Conservation (phyloP, 2,113 vertebrate species). For the Fulmarus glacialis region DNA sequence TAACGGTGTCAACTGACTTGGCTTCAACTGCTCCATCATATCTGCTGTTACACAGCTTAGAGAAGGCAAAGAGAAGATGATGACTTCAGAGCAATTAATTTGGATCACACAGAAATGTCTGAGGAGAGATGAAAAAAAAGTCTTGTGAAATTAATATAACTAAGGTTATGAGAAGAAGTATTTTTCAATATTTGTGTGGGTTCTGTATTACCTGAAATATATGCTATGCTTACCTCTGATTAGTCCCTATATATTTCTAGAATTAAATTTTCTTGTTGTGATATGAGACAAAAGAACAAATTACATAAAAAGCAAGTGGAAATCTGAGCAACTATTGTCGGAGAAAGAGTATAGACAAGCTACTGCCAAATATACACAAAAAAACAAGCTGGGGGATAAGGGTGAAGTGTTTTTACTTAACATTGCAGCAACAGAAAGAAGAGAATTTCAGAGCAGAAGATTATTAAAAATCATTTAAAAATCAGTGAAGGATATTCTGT, state of each 20-base stretch:
- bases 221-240: not conserved
- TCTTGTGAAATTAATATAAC: not conserved
- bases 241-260: not conserved
- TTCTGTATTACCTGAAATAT: not conserved
- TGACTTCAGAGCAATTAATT: not conserved
- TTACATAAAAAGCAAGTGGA: not conserved
- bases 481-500: not conserved
- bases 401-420: not conserved
- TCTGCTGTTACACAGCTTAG: not conserved
- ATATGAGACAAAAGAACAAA: not conserved
- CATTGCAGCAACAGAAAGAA: not conserved
- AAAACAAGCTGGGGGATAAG: not conserved
- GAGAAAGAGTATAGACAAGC: not conserved
- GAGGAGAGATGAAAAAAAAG: not conserved
- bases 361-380: not conserved
- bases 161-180: not conserved
- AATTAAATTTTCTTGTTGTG: not conserved
- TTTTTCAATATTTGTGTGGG: not conserved
- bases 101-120: not conserved
- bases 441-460: not conserved
- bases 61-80: not conserved
- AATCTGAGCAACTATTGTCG: not conserved
- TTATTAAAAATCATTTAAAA: not conserved
- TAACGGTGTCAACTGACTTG: not conserved
- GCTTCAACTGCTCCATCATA: not conserved